phyloP scores from a whole-genome alignment of 2,113 vertebrate species.

The Condylura cristata region DNA sequence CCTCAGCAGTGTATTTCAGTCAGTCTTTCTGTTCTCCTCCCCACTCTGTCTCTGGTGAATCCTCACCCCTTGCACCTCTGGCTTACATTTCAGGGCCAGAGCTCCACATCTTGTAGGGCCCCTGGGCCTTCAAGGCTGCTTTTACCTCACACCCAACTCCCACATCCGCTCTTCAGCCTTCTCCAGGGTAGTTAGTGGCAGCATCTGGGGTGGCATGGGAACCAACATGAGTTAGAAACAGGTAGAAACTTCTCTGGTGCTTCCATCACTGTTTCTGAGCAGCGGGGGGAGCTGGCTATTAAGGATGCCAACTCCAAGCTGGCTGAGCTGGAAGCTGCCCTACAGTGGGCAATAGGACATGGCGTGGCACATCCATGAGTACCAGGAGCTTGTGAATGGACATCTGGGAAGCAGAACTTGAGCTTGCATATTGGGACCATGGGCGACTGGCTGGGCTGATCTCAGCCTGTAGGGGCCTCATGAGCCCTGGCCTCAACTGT shows the following conservation, averaged over 20 bases:
- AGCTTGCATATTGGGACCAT: constrained; percentile 83
- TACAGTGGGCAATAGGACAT: constrained; percentile 83
- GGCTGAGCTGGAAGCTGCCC: constrained; percentile 70
- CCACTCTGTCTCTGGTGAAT: too few relatives aligned
- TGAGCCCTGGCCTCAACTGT: constrained; percentile 17
- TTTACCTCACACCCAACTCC: constrained; percentile 62
- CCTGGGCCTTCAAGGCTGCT: constrained; percentile 82
- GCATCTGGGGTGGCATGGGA: constrained; percentile 9
- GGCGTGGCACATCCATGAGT: constrained; percentile 81
- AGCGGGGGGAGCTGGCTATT: constrained; percentile 81
- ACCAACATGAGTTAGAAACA: background rate
- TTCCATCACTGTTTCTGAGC: constrained; percentile 79
- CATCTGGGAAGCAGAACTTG: constrained; percentile 83
- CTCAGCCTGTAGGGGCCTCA: background rate
- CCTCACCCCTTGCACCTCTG: too few relatives aligned
- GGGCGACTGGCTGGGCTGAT: constrained; percentile 77
- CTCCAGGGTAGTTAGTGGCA: constrained; percentile 47
- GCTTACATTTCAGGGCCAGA: too few relatives aligned
- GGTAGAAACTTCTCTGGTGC: constrained; percentile 83
- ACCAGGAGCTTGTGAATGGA: constrained; percentile 87
- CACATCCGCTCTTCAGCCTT: constrained; percentile 76
- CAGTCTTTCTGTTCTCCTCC: too few relatives aligned
- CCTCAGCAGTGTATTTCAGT: too few relatives aligned
- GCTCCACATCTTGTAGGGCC: too few relatives aligned
- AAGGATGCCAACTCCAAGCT: constrained; percentile 79